Conservation (phyloP, 1,140 invertebrate species). For the Dendrolimus kikuchii region DNA sequence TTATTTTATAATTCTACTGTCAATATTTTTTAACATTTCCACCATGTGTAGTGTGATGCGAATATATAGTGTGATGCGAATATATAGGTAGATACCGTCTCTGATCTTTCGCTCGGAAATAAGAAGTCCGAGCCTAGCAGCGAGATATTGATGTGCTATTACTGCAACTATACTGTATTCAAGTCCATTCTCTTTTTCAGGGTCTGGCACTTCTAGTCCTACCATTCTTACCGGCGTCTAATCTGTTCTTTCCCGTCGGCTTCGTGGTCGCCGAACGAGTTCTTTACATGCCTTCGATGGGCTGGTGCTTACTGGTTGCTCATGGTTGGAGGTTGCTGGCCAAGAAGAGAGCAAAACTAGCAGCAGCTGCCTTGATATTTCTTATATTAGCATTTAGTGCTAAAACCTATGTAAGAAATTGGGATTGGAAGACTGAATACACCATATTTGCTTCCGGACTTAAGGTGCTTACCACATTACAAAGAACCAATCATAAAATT, state of each 20-base stretch:
- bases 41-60: too few relatives aligned
- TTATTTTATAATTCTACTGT: too few relatives aligned
- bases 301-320: conserved; percentile 94
- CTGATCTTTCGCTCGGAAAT: too few relatives aligned
- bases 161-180: too few relatives aligned
- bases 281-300: conserved; percentile 97
- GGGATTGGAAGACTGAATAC: conserved; percentile 95
- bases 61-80: too few relatives aligned
- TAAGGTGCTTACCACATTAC: conserved; percentile 50
- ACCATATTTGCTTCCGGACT: conserved; percentile 94
- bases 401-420: conserved; percentile 90
- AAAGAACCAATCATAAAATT: neutral
- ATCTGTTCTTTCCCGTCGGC: conserved; percentile 97
- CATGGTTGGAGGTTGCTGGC: conserved; percentile 78
- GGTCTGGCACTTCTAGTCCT: conserved; percentile 89
- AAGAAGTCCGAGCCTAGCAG: too few relatives aligned
- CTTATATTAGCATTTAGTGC: conserved; percentile 80
- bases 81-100: too few relatives aligned
- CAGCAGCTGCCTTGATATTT: conserved; percentile 75
- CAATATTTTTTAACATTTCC: too few relatives aligned
- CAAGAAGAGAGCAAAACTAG: conserved; percentile 74
- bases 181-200: conserved; percentile 55
- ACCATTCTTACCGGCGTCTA: conserved; percentile 96
- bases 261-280: conserved; percentile 97
- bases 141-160: too few relatives aligned